phyloP scores from a whole-genome alignment of 2,797 vertebrate species.

The Labroides dimidiatus region DNA sequence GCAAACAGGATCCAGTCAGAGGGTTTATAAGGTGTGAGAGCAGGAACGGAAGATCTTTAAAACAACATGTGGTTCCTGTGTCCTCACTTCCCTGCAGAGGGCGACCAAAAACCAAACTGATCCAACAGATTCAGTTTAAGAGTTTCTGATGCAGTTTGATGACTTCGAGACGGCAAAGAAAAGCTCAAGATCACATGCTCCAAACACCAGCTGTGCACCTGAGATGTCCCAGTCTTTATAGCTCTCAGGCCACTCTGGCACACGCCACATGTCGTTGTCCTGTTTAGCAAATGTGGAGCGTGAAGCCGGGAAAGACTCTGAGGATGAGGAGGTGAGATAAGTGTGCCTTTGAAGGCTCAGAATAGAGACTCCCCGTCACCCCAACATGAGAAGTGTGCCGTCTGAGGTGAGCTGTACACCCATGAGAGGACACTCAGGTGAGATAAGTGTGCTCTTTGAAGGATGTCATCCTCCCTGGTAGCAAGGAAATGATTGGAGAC shows the following conservation, averaged over 20 bases:
- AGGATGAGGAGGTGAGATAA: slow-evolving; percentile 26
- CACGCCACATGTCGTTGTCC: slow-evolving; percentile 7
- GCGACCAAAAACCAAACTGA: too few relatives aligned
- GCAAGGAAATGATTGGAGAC: slow-evolving; percentile 14
- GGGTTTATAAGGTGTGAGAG: slow-evolving; percentile 43
- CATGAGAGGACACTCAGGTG: slow-evolving; percentile 27
- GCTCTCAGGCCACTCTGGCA: background rate
- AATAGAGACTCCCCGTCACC: background rate
- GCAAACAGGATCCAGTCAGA: slow-evolving; percentile 37
- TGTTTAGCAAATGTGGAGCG: slow-evolving; percentile 6
- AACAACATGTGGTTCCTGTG: slow-evolving; percentile 18
- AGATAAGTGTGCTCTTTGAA: slow-evolving; percentile 55
- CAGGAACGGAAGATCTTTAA: slow-evolving; percentile 12
- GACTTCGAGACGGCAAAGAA: too few relatives aligned
- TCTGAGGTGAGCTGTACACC: background rate
- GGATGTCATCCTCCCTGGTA: background rate
- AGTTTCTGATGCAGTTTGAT: too few relatives aligned
- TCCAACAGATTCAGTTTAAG: too few relatives aligned
- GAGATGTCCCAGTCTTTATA: background rate
- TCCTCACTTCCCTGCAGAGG: background rate
- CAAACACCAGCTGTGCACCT: too few relatives aligned
- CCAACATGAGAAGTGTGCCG: slow-evolving; percentile 46
- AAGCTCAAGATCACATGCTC: background rate
- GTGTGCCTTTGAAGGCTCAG: slow-evolving; percentile 36
- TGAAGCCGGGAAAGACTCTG: background rate